Base-by-base conservation (phyloP, 2,113 vertebrate genomes). In the Paralichthys olivaceus region DNA sequence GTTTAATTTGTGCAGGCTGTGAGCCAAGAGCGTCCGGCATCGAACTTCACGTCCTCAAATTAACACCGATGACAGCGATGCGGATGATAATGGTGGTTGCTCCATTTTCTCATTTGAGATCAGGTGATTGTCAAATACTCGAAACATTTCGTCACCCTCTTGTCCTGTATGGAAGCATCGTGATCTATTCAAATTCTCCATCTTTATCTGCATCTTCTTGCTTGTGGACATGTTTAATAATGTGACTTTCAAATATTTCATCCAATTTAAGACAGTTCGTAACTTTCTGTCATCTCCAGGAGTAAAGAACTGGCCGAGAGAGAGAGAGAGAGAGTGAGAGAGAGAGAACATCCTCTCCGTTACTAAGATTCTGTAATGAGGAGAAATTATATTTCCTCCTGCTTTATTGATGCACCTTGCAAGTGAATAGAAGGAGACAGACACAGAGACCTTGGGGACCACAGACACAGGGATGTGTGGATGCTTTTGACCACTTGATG, bases 401-500 rank as follows among this genome's bases (percentile, higher is more conserved):
- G 17, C 58, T 58, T 69, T 13, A 55, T 17, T 32, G 17, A 59
- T 23, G 28, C 53, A 58, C 68, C 69, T 58, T 68, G 61, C 53
- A 70, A 58, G n/a, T 64, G 43, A 81, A 74, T 66, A 28, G 34
- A 83, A 22, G 58, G 54, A 58, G 45, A 70, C 19, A 13, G 34
- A 49, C 17, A 69, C 65, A 66, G 66, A 75, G 51, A 62, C 61
- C 59, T 32, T 53, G 12, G 57, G 51, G 74, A 75, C 29, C 15
- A 55, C 15, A 70, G 67, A 49, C 4, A 72, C 26, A 22, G 20
- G 15, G 32, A 67, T 20, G 55, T 67, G 54, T 63, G 57, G 58
- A 69, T 63, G 25, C 45, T 61, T 80, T 61, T 81, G 69, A 83
- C 68, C 72, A 64, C 29, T 69, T 69, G 43, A 75, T 54, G 56